Conservation (phyloP, 2,797 vertebrate genomes). For the Sebastes steindachneri region DNA sequence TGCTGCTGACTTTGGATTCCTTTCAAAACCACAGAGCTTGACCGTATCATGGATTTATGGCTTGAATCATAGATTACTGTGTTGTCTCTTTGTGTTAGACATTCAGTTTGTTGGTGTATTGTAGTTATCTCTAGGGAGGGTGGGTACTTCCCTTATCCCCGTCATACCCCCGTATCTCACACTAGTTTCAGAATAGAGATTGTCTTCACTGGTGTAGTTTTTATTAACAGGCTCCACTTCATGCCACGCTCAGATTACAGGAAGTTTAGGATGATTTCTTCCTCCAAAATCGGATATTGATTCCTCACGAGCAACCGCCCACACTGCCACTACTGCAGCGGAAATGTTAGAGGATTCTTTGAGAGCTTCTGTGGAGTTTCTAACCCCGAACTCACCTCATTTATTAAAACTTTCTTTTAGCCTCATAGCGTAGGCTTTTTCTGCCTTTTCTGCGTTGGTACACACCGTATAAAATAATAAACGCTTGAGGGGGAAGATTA, state of each 20-base stretch:
- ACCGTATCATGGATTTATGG: not conserved
- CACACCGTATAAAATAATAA: not conserved
- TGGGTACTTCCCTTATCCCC: not conserved
- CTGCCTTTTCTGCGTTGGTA: not conserved
- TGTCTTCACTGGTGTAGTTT: not conserved
- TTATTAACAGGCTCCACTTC: not conserved
- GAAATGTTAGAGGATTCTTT: not conserved
- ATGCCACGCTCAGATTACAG: not conserved
- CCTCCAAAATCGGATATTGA: not conserved
- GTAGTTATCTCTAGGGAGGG: not conserved
- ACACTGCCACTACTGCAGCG: too few relatives aligned
- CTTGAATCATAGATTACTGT: not conserved
- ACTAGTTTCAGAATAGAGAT: not conserved
- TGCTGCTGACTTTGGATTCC: not conserved
- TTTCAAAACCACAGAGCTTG: not conserved
- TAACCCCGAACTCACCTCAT: not conserved
- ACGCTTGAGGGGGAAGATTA: not conserved
- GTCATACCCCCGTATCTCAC: not conserved
- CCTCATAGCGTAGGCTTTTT: not conserved
- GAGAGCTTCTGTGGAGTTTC: not conserved
- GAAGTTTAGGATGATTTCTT: not conserved
- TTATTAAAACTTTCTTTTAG: not conserved
- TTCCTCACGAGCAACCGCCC: not conserved
- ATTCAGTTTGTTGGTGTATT: conserved; percentile 8
- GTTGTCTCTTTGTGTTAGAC: not conserved